phyloP scores from a whole-genome alignment of 2,113 vertebrate genomes.

The Triplophysa siluroides region DNA sequence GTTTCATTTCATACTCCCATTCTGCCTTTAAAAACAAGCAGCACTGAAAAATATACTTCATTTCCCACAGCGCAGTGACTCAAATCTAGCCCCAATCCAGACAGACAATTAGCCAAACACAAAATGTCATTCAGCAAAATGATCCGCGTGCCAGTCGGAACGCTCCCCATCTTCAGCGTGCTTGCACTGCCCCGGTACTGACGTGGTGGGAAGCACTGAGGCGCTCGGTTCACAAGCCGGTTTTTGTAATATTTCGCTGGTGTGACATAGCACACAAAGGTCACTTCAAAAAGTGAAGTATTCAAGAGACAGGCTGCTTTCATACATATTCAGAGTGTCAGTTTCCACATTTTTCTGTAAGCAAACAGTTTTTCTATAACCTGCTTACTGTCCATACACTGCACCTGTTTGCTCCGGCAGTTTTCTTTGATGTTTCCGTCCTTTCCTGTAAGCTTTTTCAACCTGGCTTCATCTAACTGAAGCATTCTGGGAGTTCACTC shows the following conservation, averaged over 20 bases:
- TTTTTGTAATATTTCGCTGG: slow-evolving; percentile 37
- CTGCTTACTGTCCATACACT: slow-evolving; percentile 39
- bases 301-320: slow-evolving; percentile 14
- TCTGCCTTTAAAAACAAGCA: slow-evolving; percentile 29
- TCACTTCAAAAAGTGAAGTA: slow-evolving; percentile 26
- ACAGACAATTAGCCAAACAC: slow-evolving; percentile 19
- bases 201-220: slow-evolving; percentile 38
- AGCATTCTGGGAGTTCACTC: slow-evolving; percentile 9
- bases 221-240: slow-evolving; percentile 47
- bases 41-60: slow-evolving; percentile 25
- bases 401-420: slow-evolving; percentile 32
- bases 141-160: slow-evolving; percentile 1
- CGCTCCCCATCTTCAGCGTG: not conserved
- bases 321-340: slow-evolving; percentile 17
- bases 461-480: slow-evolving; percentile 11
- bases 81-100: slow-evolving; percentile 4
- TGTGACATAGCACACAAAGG: slow-evolving; percentile 30
- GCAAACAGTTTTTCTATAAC: slow-evolving; percentile 39
- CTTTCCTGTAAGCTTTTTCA: slow-evolving; percentile 32
- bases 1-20: slow-evolving; percentile 38
- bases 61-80: slow-evolving; percentile 19
- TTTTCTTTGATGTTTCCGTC: not conserved
- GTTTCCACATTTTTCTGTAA: not conserved
- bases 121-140: slow-evolving; percentile 25
- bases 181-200: not conserved